Base-by-base conservation (phyloP, 2,113 vertebrate species). In the Megaceryle maxima region DNA sequence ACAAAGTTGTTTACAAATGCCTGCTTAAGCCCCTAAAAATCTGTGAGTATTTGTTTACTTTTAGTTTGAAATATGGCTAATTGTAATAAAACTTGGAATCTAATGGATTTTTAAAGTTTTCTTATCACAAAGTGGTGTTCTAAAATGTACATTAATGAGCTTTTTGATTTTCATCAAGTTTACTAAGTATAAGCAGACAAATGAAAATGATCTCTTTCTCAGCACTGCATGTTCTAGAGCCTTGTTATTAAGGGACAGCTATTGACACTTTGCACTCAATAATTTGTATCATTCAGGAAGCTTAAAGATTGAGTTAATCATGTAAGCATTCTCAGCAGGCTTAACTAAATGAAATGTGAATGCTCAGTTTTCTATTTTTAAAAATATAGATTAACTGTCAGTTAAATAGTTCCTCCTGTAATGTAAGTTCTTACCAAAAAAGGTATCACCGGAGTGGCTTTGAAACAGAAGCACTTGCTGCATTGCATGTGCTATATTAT, bases 1-100 rank as follows among this genome's bases (percentile, higher is more conserved):
- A 98, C 83, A 74, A 20, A 4, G 26, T 87, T 79, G 13, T 97
- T 87, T 98, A 98, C 96, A 96, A 94, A 66, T 83, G 97, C 75
- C 92, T 98, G 25, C 97, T 98, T 67, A 95, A 56, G 43, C 78
- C 97, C 1, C 96, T 98, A 44, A 90, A 83, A 83, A 17, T 79
- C 57, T 97, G 98, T 98, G 94, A 97, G 98, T 88, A 94, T 72
- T 74, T 3, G 2, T 4, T 44, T 39, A 12, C 50, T 86, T 77
- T 85, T 80, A 50, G 8, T 53, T 84, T 87, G 29, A 31, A 79
- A 22, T 78, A 19, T 11, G 28, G 5, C 14, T 60, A 64, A 35
- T n/a, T 67, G 16, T 46, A 78, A 53, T 78, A 44, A 87, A 78
- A 81, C 26, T 29, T 84, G 46, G 5, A 63, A 87, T 68, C 2